Conservation (phyloP, 1,140 invertebrate species). For the Plectus sambesii region DNA sequence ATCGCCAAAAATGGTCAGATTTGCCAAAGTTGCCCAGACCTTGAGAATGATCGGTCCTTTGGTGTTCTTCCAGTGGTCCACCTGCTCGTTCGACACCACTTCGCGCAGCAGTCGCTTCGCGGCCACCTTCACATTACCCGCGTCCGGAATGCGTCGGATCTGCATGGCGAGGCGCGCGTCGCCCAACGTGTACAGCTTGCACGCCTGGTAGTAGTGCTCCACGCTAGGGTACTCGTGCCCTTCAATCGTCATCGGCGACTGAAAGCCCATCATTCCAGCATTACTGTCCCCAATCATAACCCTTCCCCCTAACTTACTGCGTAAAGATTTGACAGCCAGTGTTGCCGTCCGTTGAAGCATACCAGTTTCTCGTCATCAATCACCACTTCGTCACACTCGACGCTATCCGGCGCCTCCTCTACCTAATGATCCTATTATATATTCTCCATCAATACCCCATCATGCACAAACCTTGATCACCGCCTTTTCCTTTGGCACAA, state of each 20-base stretch:
- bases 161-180: conserved; percentile 15
- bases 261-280: conserved; percentile 3
- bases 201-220: conserved; percentile 32
- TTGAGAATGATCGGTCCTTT: conserved; percentile 22
- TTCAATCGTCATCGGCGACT: conserved; percentile 22
- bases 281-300: background rate
- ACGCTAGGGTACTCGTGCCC: conserved; percentile 23
- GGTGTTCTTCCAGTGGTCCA: conserved; percentile 26
- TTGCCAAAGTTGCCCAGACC: background rate
- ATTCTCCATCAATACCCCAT: too few species aligned
- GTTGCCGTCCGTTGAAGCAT: conserved; percentile 21
- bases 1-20: too few species aligned
- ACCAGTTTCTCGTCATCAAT: conserved; percentile 24
- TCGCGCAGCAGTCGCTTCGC: conserved; percentile 22
- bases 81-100: conserved; percentile 4
- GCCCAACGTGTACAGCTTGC: conserved; percentile 24
- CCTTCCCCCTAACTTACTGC: conserved; percentile 13
- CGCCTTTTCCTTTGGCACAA: too few species aligned
- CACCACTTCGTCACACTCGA: background rate
- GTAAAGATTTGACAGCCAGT: conserved; percentile 27
- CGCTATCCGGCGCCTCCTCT: too few species aligned
- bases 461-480: too few species aligned
- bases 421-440: too few species aligned
- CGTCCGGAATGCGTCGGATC: conserved; percentile 19
- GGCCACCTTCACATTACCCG: conserved; percentile 18